Evolutionary conservation across 2,888 invertebrate genomes (phyloP).

Genomic region (Clepsis dumicolana): DNA sequence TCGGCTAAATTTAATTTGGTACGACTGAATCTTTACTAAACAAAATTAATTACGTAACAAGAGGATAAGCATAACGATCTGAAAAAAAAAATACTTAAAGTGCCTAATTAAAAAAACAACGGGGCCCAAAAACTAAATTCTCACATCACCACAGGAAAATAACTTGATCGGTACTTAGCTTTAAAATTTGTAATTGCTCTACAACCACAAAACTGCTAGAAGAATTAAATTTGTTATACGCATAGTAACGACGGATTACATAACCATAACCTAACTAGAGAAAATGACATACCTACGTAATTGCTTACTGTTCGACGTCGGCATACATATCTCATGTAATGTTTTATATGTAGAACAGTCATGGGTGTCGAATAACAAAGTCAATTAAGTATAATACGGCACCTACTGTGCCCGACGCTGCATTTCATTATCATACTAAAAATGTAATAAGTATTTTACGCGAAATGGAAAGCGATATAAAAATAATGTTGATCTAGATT

Average conservation of each 20-base stretch:
- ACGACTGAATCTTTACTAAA: background rate
- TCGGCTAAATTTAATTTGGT: too few species aligned
- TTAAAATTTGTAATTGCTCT: background rate
- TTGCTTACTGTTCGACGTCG: slow-evolving; percentile 14
- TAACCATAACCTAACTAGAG: slow-evolving; percentile 29
- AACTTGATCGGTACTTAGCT: background rate
- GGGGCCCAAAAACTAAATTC: background rate
- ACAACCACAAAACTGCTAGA: too few species aligned
- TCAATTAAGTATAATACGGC: slow-evolving; percentile 6
- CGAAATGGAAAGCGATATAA: background rate
- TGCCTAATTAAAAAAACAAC: background rate
- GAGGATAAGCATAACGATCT: background rate
- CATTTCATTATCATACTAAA: background rate
- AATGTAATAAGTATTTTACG: background rate
- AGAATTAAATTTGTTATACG: slow-evolving; percentile 18
- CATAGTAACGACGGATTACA: slow-evolving; percentile 9
- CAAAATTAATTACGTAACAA: background rate
- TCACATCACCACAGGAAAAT: background rate
- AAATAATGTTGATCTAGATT: too few species aligned
- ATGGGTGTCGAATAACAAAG: slow-evolving; percentile 24
- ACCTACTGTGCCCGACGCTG: background rate
- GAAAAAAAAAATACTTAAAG: background rate
- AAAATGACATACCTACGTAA: slow-evolving; percentile 37
- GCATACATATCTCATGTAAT: slow-evolving; percentile 29
- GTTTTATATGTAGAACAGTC: slow-evolving; percentile 20